A percentile compares a stretch with the other conserved stretches of the same genome.
Evolutionary conservation across 1,140 invertebrate species (phyloP).

Genomic region (Listronotus bonariensis): DNA sequence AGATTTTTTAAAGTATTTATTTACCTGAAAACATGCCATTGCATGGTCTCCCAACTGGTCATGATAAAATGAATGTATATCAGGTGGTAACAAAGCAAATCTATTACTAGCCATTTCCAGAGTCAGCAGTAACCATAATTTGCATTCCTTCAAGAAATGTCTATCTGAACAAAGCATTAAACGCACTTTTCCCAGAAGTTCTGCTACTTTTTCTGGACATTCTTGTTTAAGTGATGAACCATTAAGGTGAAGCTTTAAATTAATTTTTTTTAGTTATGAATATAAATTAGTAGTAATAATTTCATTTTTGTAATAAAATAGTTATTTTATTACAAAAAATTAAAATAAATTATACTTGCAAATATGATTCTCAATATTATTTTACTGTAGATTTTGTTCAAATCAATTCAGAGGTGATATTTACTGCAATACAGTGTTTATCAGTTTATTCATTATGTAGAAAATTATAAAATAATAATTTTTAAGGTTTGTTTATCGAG

Average conservation of each 20-base stretch:
- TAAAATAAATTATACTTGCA: no score
- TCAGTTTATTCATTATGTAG: no score
- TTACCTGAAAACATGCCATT: slow-evolving; percentile 47
- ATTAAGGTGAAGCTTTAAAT: slow-evolving; percentile 48
- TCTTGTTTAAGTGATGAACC: slow-evolving; percentile 41
- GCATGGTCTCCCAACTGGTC: slow-evolving; percentile 45
- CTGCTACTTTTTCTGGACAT: slow-evolving; percentile 39
- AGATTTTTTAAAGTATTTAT: slow-evolving; percentile 12
- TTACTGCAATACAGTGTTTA: no score
- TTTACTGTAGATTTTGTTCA: no score
- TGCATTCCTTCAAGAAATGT: slow-evolving; percentile 38
- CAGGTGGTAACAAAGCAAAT: slow-evolving; percentile 43
- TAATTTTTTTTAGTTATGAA: no score
- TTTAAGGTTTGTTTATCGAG: no score
- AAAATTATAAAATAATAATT: no score
- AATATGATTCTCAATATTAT: no score
- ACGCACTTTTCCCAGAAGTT: slow-evolving; percentile 43
- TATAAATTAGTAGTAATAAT: no score
- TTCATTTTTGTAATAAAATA: no score
- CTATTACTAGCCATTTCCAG: slow-evolving; percentile 43
- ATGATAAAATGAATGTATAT: slow-evolving; percentile 48
- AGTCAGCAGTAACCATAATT: slow-evolving; percentile 47
- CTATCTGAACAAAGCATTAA: slow-evolving; percentile 34
- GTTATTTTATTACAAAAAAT: no score
- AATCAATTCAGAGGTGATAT: no score